Percentiles rank a stretch among this genome's conserved stretches.
Evolutionary conservation across 2,888 invertebrate genomes (phyloP).

Genomic region (Beris chalybata): DNA sequence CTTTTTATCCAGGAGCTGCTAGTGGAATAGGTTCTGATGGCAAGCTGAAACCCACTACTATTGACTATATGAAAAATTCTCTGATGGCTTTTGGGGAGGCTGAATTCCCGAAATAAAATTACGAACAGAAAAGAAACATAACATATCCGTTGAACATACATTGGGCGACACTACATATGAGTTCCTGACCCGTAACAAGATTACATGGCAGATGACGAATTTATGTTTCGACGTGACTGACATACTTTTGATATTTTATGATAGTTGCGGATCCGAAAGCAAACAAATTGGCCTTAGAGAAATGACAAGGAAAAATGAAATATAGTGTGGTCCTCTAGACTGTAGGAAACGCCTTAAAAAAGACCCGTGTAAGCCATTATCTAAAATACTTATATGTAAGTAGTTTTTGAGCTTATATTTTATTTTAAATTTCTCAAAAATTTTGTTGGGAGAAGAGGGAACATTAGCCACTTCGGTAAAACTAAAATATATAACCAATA

Average conservation of each 20-base stretch:
- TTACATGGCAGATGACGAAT: conserved; percentile 17
- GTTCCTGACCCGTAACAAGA: conserved; percentile 3
- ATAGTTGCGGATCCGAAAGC: no score
- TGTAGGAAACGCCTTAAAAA: no score
- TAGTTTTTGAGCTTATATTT: no score
- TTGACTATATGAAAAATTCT: conserved; percentile 21
- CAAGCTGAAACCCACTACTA: conserved; percentile 13
- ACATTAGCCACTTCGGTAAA: no score
- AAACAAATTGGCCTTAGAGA: no score
- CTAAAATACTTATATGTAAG: no score
- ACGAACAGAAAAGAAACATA: not conserved
- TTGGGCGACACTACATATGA: not conserved
- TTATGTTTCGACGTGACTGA: conserved; percentile 20
- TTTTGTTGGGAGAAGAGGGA: no score
- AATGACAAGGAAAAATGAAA: no score
- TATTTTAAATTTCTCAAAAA: no score
- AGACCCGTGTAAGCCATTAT: no score
- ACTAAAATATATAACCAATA: no score
- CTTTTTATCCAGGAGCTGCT: not conserved
- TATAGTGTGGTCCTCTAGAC: no score
- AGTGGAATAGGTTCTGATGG: not conserved
- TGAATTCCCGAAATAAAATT: not conserved
- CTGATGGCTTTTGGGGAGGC: conserved; percentile 4
- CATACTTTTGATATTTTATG: not conserved
- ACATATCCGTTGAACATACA: not conserved